Evolutionary conservation across 2,888 invertebrate genomes (phyloP).

Genomic region (Phorcus lineatus): DNA sequence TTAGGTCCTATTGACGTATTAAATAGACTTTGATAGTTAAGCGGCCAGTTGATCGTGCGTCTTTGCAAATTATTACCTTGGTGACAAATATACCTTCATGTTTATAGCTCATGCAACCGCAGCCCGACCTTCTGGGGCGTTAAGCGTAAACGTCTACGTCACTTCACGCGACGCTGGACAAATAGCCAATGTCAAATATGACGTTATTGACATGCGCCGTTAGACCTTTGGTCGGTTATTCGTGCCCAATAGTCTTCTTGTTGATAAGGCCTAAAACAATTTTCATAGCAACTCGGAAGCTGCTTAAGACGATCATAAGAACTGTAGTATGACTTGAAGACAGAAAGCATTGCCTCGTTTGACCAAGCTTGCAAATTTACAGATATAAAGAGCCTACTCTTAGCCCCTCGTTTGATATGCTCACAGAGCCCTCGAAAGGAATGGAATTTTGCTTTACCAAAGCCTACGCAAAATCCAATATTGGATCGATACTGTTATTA

Average conservation of each 20-base stretch:
- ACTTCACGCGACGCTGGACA: not conserved
- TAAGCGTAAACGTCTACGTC: not conserved
- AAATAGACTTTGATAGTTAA: not conserved
- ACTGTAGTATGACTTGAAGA: not conserved
- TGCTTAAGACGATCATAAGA: not conserved
- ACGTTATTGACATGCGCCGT: not conserved
- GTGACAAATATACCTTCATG: not conserved
- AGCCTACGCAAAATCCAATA: conserved; percentile 10
- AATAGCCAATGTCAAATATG: not conserved
- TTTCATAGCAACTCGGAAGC: not conserved
- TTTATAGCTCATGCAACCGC: not conserved
- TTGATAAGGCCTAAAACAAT: not conserved
- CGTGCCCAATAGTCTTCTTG: not conserved
- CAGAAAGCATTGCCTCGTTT: not conserved
- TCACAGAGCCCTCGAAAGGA: not conserved
- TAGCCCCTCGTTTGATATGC: not conserved
- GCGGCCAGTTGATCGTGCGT: too few relatives aligned
- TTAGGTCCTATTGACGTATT: not conserved
- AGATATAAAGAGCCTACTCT: not conserved
- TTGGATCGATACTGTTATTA: conserved; percentile 2
- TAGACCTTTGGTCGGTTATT: not conserved
- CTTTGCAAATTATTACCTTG: not conserved
- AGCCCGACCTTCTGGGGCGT: not conserved
- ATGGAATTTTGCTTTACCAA: conserved; percentile 6
- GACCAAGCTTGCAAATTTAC: not conserved